Evolutionary conservation across 1,140 invertebrate genomes (phyloP).

Genomic region (Steinernema feltiae): DNA sequence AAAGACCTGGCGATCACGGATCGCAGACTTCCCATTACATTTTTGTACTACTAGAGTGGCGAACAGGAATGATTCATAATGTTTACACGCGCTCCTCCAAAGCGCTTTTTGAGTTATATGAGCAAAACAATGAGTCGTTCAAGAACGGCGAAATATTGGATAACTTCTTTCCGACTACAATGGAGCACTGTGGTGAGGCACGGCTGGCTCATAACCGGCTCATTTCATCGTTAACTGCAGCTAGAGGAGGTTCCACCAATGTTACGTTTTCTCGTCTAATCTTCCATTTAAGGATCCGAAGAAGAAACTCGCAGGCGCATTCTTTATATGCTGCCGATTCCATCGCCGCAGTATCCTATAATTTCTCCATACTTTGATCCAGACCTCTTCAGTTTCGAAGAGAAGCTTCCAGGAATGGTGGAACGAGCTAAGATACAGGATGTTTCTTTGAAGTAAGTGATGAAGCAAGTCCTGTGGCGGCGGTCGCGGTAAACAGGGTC

Average conservation of each 20-base stretch:
- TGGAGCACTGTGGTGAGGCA: not conserved
- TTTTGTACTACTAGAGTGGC: not conserved
- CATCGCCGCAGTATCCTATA: not conserved
- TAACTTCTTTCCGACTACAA: not conserved
- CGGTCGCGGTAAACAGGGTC: not conserved
- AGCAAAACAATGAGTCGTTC: not conserved
- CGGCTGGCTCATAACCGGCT: not conserved
- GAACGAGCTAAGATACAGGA: constrained; percentile 1
- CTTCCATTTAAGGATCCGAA: not conserved
- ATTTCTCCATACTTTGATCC: not conserved
- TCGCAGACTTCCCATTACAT: not conserved
- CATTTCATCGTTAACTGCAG: not conserved
- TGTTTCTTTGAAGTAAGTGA: too few relatives aligned
- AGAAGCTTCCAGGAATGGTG: not conserved
- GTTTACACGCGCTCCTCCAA: not conserved
- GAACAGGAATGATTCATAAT: not conserved
- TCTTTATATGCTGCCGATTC: not conserved
- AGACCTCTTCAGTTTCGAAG: not conserved
- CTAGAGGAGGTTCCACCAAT: not conserved
- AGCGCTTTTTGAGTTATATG: not conserved
- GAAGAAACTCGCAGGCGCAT: not conserved
- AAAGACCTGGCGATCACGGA: not conserved
- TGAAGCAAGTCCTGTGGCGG: not conserved
- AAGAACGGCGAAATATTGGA: not conserved
- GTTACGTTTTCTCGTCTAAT: not conserved